Evolutionary conservation across 1,140 invertebrate species (phyloP), one percentile per base, ranked within the genome.

Genomic region (Brachystomella parvula): DNA sequence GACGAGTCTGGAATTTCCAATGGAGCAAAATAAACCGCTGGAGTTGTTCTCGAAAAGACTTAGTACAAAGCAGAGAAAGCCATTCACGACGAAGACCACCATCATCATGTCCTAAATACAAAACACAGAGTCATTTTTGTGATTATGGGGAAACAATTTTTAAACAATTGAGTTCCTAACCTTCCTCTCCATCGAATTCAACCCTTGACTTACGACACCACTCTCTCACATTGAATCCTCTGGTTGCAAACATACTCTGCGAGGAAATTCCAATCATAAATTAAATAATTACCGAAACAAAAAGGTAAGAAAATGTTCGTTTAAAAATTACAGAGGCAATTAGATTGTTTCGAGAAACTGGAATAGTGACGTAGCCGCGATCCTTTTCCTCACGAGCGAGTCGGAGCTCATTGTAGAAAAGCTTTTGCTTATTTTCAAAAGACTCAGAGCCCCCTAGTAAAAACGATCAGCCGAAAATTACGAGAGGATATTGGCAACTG

Each of bases 141-240:
- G 3, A 56, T n/a, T 24, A 21, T 12, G 24, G 26, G 6, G 3
- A 9, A 6, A 56, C 12, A 17, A 56, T 56, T 56, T n/a, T n/a
- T n/a, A n/a, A 12, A 29, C 24, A 47, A n/a, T 26, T 32, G 24
- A 26, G 24, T 6, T 21, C 28, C 19, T 49, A 47, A 44, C 68
- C 68, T 83, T 92, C 89, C 78, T 96, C 93, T 31, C 89, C 90
- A 76, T 87, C 84, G 76, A 96, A 96, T 19, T 84, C 87, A 44
- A 96, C 88, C 80, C 95, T 91, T 78, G 95, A 95, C 79, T 90
- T 92, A 75, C 87, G 84, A 75, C 90, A 94, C 94, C 94, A 96
- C 77, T 95, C 92, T 59, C 82, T 83, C 29, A 89, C 79, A 69
- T 88, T 84, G 76, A 87, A 87, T 62, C 84, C 83, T 76, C 91